Base-by-base conservation (phyloP, 2,888 invertebrate genomes). In the Perizoma flavofasciatum region DNA sequence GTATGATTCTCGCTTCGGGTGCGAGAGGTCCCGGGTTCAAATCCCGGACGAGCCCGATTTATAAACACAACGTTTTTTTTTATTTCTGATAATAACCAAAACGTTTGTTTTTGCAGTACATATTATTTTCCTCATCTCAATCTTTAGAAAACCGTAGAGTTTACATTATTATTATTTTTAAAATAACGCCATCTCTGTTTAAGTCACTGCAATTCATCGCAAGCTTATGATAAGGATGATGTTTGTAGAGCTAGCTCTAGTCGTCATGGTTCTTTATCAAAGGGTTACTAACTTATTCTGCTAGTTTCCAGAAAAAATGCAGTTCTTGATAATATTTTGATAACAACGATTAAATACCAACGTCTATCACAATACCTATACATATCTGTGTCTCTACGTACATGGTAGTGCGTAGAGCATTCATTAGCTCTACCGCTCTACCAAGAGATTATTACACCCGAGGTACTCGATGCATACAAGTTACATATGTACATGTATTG, bases 1-100 rank as follows among this genome's bases (percentile, higher is more conserved):
- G 92, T 92, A 92, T 92, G 92, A 92, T 92, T 92, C 92, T 92
- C 92, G 92, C 92, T 92, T 92, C 92, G 92, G 92, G 92, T 92
- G 92, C 92, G 92, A 92, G 92, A 92, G 92, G 92, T 92, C 92
- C 92, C 92, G 92, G 92, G 92, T 92, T 92, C 92, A 92, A 92
- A 92, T 92, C 92, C 92, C 92, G 92, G 92, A 92, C 92, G 92
- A 92, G 92, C 92, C 92, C 92, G 67, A 4, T 3, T 55, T 5
- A n/a, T 9, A 40, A 40, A 0, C 4, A 5, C 4, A 5, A 41
- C 4, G 5, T n/a, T 41, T 41, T 41, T 41, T 10, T 41, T 41
- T 41, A 10, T 10, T 10, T 10, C 9, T 41, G n/a, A 4, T 41
- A 5, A 41, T 41, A 5, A 6, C 9, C 8, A 5, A 6, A n/a